Conservation (phyloP, 35 echinoderm and acorn worm species). For the Patiria miniata region DNA sequence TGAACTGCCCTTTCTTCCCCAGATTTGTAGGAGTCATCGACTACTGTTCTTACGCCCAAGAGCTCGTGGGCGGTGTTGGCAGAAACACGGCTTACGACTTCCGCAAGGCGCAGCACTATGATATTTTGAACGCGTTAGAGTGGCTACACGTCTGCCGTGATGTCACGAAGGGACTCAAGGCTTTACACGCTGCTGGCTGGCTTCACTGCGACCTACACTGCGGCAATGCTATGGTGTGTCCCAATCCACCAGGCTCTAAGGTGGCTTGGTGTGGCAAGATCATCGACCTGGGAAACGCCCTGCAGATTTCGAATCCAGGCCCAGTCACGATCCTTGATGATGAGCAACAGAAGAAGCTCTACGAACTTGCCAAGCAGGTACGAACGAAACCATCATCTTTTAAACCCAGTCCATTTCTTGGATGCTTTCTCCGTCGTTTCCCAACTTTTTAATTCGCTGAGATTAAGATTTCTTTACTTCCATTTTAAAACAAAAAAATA, state of each 20-base stretch:
- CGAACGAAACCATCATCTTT: no score
- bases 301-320: background rate
- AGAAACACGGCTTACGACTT: background rate
- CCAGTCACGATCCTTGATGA: background rate
- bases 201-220: background rate
- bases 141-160: constrained; percentile 13
- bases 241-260: background rate
- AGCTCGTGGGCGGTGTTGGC: background rate
- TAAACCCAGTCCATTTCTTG: no score
- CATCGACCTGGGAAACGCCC: background rate
- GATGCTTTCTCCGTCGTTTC: no score
- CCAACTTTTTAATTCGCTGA: no score
- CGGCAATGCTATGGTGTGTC: constrained; percentile 6
- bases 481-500: no score
- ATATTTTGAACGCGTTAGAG: background rate
- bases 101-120: background rate
- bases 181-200: background rate
- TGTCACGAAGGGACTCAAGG: background rate
- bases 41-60: background rate
- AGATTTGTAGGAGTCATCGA: background rate
- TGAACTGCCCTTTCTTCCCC: background rate
- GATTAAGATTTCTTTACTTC: no score
- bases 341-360: background rate
- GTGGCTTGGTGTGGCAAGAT: background rate
- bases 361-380: background rate